Evolutionary conservation across 2,113 vertebrate species (phyloP), one percentile per base, ranked within the genome.

Genomic region (Andinoacara biseriatus): DNA sequence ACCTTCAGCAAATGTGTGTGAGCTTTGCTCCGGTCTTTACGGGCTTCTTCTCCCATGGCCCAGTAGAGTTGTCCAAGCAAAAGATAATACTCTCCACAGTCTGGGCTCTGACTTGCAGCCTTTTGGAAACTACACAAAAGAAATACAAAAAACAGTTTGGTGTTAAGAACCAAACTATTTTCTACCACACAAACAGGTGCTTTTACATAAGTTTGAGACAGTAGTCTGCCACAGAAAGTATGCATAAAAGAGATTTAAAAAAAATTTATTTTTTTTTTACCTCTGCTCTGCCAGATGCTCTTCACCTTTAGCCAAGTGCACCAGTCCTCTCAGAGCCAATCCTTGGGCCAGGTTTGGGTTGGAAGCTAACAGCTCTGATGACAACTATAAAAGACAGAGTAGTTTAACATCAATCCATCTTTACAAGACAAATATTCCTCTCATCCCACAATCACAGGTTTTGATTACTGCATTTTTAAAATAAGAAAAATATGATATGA

Each of bases 1-100:
- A 98, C 98, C 97, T 98, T 99, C 82, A 99, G 93, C 84, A 99
- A 96, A 80, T 99, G 96, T 52, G 96, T 95, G 46, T 97, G 96
- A 46, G 96, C 94, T 95, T 99, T 99, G 81, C 95, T 95, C 87
- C 96, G 96, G 86, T 99, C 97, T 89, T 91, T 96, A 80, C 95
- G 97, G 20, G 95, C 96, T 82, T 98, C 97, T 88, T 97, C 97
- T 49, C 95, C 95, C 96, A 98, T 98, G 90, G 94, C 95, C 98
- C 98, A 99, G 54, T 98, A 99, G 0, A 97, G 96, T 65, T 93
- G 87, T 0, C 98, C 98, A 80, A 99, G 93, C 33, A 96, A 94
- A 58, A 96, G 96, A 89, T 96, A 97, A 91, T 96, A 97, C 26
- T 97, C 96, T 58, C 95, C 97, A 89, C 86, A 93, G 72, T 96